Base-by-base conservation (phyloP, 2,888 invertebrate genomes). In the Campoplex nolae region DNA sequence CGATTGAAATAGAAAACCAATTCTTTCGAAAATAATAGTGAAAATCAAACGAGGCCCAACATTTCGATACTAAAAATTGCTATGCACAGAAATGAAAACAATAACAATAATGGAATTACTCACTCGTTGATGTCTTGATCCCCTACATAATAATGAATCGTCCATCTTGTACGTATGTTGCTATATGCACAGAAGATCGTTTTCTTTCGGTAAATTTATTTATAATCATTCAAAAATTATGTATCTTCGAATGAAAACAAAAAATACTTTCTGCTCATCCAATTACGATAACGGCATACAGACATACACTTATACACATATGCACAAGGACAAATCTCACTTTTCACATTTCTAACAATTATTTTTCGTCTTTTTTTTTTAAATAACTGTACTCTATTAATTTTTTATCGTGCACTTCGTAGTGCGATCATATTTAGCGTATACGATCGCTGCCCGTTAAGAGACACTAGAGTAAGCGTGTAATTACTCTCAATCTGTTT, bases 401-500 rank as follows among this genome's bases (percentile, higher is more conserved):
- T 74, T 73, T 75, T 71, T 81, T 70, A 68, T 42, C 45, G 28
- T 58, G 73, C 85, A 81, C 71, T 18, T 70, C 16, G 54, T 79
- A 54, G 13, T 86, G 48, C 78, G 42, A 75, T 78, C 81, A 58
- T 78, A 67, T 83, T 79, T 83, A 45, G 54, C 68, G 42, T 42
- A n/a, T 70, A 45, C 23, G 42, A 80, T 78, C 56, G 67, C 6
- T n/a, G 48, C 71, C 18, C 67, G 56, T 83, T 73, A 73, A 23
- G 58, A 38, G 16, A 35, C 58, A 48, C 32, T 8, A 48, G 45
- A 7, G 38, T 70, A 62, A 78, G 45, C 65, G 32, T 56, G 51
- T 51, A 77, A 73, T 71, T 73, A 76, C 67, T 73, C 71, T 67
- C 80, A 80, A 67, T 67, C 62, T 76, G 76, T 77, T 58, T 74